Evolutionary conservation across 1,140 invertebrate genomes (phyloP).

Genomic region (Arctopsyche grandis): DNA sequence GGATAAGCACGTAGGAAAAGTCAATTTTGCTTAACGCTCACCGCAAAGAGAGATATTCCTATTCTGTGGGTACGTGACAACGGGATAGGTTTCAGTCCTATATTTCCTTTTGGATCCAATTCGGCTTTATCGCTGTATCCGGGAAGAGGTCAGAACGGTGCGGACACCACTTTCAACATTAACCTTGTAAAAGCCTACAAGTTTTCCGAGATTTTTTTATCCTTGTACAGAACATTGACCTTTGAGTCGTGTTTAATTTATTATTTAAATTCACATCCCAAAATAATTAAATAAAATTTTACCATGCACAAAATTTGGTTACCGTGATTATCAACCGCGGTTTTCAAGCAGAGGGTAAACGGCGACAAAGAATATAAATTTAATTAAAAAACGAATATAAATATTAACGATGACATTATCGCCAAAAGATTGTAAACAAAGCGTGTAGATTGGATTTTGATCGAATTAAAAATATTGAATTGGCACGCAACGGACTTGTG

Average conservation of each 20-base stretch:
- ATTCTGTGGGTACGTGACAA: conserved; percentile 35
- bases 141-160: neutral
- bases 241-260: neutral
- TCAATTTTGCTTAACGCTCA: conserved; percentile 40
- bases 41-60: conserved; percentile 40
- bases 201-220: neutral
- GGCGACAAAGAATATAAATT: no score
- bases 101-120: conserved; percentile 42
- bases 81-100: conserved; percentile 34
- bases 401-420: no score
- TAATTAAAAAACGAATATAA: no score
- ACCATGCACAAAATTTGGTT: no score
- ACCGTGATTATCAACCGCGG: no score
- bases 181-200: neutral
- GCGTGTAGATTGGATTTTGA: neutral
- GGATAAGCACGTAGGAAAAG: conserved; percentile 37
- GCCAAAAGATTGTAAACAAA: no score
- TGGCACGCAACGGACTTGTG: neutral
- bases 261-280: no score
- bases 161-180: conserved; percentile 16
- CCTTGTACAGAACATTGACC: neutral
- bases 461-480: neutral
- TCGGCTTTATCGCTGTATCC: conserved; percentile 35
- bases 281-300: no score
- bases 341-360: no score